A percentile compares a stretch with the other conserved stretches of the same genome.
Evolutionary conservation across 2,888 invertebrate species (phyloP).

Genomic region (Aphelenchoides bicaudatus): DNA sequence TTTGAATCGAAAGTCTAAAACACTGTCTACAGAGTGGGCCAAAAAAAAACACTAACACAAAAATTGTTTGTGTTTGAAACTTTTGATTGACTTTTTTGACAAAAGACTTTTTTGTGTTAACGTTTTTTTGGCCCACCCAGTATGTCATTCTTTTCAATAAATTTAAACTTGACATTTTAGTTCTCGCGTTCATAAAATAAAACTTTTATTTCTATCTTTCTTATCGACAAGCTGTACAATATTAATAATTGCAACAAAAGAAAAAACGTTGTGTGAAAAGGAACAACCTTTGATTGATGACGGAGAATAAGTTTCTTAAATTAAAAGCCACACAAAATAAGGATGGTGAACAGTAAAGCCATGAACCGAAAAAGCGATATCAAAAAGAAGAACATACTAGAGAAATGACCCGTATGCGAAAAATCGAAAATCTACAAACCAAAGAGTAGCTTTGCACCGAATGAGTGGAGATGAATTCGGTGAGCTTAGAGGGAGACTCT

Average conservation of each 20-base stretch:
- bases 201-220: constrained; percentile 7
- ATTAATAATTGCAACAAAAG: neutral
- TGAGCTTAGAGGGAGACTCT: too few relatives aligned
- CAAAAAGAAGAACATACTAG: neutral
- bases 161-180: neutral
- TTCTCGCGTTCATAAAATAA: constrained; percentile 1
- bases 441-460: too few relatives aligned
- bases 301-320: neutral
- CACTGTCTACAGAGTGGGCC: too few relatives aligned
- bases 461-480: too few relatives aligned
- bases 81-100: too few relatives aligned
- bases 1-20: too few relatives aligned
- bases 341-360: constrained; percentile 2
- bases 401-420: too few relatives aligned
- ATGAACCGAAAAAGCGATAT: constrained; percentile 14
- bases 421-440: too few relatives aligned
- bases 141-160: neutral
- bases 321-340: neutral
- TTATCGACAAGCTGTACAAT: constrained; percentile 9
- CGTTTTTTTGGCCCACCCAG: constrained; percentile 4
- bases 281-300: neutral
- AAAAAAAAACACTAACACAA: too few relatives aligned
- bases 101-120: too few relatives aligned
- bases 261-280: neutral
- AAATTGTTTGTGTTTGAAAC: too few relatives aligned